Evolutionary conservation across 2,113 vertebrate genomes (phyloP).

Genomic region (Tricholaema leucomelas): DNA sequence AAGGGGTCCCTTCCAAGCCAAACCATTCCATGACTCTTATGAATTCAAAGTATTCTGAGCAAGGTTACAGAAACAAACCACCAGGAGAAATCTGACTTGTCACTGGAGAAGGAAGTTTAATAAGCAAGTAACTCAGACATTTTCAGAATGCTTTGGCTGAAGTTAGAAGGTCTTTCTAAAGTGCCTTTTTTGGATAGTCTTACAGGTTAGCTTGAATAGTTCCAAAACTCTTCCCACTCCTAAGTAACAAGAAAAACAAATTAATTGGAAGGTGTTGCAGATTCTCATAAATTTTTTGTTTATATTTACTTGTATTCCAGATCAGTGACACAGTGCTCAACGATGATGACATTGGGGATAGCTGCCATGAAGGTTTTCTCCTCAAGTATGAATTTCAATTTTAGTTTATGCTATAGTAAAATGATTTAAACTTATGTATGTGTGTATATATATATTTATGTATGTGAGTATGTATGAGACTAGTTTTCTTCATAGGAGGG

Average conservation of each 20-base stretch:
- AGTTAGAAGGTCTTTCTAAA: neutral
- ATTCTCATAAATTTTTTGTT: slow-evolving; percentile 7
- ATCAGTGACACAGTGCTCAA: slow-evolving; percentile 91
- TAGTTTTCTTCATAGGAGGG: neutral
- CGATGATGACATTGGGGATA: slow-evolving; percentile 98
- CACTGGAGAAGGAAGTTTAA: neutral
- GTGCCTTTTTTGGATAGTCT: neutral
- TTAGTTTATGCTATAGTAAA: slow-evolving; percentile 26
- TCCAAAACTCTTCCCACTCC: neutral
- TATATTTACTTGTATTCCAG: slow-evolving; percentile 71
- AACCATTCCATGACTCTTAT: too few relatives aligned
- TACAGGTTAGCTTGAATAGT: neutral
- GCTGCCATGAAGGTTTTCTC: slow-evolving; percentile 94
- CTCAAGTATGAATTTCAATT: slow-evolving; percentile 87
- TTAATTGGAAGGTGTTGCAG: neutral
- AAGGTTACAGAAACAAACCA: neutral
- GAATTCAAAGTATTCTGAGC: neutral
- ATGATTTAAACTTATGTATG: neutral
- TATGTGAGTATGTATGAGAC: neutral
- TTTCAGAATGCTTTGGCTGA: neutral
- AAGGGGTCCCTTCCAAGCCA: too few relatives aligned
- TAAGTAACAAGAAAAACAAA: neutral
- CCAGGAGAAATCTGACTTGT: neutral
- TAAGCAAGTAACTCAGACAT: neutral
- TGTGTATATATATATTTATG: neutral